A percentile compares a stretch with the other conserved stretches of the same genome.
These are phyloP conservation scores for Tenebrio molitor DNA, from an alignment of 1,140 invertebrate species.

Conservation along the genomic window DNA sequence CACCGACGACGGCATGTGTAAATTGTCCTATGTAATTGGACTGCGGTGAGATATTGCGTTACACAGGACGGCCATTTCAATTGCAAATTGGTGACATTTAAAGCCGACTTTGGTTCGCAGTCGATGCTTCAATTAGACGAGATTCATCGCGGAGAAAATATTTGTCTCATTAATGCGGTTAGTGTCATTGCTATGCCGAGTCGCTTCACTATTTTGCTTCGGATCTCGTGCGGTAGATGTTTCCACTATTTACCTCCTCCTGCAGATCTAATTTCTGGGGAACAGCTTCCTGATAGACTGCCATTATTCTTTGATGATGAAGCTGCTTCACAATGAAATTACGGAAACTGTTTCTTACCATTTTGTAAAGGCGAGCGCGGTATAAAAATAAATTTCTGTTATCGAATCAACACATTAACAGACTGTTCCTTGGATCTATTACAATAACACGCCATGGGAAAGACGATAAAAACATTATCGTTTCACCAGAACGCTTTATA, in stretches of 20 bases:
- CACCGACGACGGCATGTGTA: constrained; percentile 19
- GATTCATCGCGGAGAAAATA: background rate
- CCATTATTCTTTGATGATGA: constrained; percentile 34
- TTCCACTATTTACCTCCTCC: constrained; percentile 15
- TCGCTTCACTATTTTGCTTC: background rate
- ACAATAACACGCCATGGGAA: too few species aligned
- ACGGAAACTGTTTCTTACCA: background rate
- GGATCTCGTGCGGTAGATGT: background rate
- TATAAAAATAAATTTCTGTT: too few species aligned
- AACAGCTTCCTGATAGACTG: constrained; percentile 18
- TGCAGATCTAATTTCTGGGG: constrained; percentile 21
- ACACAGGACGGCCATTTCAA: constrained; percentile 16
- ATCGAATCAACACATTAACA: too few species aligned
- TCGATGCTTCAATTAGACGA: background rate
- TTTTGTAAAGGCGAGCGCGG: too few species aligned
- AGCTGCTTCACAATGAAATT: constrained; percentile 4
- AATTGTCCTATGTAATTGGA: constrained; percentile 40
- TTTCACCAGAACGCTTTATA: too few species aligned
- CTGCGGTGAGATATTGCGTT: constrained; percentile 2
- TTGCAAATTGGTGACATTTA: constrained; percentile 29
- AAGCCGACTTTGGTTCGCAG: constrained; percentile 1
- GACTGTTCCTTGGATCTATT: too few species aligned
- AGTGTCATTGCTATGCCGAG: background rate
- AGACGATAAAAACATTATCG: too few species aligned
- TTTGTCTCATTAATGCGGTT: background rate